phyloP scores from a whole-genome alignment of 2,888 invertebrate species.

The Hypselothyrea guttata region DNA sequence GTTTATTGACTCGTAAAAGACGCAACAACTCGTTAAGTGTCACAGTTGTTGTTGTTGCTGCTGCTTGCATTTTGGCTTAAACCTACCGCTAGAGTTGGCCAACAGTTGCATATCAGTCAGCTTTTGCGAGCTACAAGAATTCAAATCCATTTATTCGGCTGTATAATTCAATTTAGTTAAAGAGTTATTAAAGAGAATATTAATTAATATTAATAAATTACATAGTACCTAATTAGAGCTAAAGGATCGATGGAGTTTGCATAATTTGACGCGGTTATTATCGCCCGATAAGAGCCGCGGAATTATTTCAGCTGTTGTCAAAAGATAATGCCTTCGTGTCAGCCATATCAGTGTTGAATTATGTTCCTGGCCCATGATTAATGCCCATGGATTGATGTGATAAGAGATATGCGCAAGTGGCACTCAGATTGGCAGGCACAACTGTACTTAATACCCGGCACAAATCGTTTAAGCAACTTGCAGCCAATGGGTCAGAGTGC shows the following conservation, averaged over 20 bases:
- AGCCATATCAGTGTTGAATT: conserved; percentile 29
- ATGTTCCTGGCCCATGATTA: no score
- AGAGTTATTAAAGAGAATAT: no score
- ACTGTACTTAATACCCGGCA: conserved; percentile 14
- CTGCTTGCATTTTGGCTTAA: conserved; percentile 8
- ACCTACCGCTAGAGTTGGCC: no score
- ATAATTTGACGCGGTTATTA: not conserved
- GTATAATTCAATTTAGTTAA: no score
- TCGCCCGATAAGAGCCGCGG: conserved; percentile 6
- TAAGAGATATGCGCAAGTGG: conserved; percentile 9
- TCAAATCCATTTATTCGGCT: no score
- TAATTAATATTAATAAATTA: no score
- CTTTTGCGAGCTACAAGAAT: conserved; percentile 33
- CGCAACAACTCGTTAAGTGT: conserved; percentile 51
- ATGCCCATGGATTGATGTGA: conserved; percentile 7
- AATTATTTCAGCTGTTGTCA: conserved; percentile 24
- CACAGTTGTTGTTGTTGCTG: conserved; percentile 26
- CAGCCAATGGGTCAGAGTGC: conserved; percentile 32
- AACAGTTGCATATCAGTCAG: conserved; percentile 20
- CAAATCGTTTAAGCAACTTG: conserved; percentile 12
- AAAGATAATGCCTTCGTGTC: conserved; percentile 24
- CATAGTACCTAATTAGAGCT: no score
- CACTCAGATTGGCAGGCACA: conserved; percentile 5
- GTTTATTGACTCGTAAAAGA: conserved; percentile 65
- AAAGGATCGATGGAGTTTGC: no score